Conservation (phyloP, 37 sponge, comb jelly and placozoan genomes). For the Lycopodina hypogea region DNA sequence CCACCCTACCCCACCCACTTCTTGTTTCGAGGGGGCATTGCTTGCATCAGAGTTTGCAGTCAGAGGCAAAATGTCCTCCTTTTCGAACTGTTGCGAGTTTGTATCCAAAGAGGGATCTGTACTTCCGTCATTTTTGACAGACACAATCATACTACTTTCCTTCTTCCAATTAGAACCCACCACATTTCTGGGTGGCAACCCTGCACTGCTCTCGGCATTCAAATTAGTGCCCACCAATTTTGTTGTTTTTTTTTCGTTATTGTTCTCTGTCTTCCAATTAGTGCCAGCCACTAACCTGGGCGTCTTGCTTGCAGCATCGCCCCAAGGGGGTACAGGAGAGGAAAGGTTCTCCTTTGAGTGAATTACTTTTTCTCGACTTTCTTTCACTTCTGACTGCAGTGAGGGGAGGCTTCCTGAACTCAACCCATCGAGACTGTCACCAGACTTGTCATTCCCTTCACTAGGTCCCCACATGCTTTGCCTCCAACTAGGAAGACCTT, state of each 20-base stretch:
- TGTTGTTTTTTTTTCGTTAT: no score
- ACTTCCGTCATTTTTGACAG: no score
- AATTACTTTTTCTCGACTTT: not conserved
- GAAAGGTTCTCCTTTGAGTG: not conserved
- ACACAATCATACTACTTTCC: no score
- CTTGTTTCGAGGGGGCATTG: no score
- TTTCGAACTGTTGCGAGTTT: not conserved
- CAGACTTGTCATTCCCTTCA: not conserved
- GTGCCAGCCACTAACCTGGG: not conserved
- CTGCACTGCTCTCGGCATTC: not conserved
- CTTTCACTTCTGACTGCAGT: not conserved
- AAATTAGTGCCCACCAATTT: constrained; percentile 30
- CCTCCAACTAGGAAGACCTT: not conserved
- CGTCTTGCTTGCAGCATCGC: not conserved
- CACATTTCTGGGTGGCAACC: no score
- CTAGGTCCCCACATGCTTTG: not conserved
- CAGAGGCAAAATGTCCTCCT: not conserved
- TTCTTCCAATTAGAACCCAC: no score
- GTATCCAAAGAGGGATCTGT: no score
- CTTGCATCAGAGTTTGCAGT: not conserved
- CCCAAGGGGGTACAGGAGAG: not conserved
- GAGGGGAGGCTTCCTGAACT: not conserved
- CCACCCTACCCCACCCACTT: no score
- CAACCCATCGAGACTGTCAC: constrained; percentile 17
- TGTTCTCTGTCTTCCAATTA: constrained; percentile 23